phyloP scores from a whole-genome alignment of 2,113 vertebrate species.

The Pipa parva region DNA sequence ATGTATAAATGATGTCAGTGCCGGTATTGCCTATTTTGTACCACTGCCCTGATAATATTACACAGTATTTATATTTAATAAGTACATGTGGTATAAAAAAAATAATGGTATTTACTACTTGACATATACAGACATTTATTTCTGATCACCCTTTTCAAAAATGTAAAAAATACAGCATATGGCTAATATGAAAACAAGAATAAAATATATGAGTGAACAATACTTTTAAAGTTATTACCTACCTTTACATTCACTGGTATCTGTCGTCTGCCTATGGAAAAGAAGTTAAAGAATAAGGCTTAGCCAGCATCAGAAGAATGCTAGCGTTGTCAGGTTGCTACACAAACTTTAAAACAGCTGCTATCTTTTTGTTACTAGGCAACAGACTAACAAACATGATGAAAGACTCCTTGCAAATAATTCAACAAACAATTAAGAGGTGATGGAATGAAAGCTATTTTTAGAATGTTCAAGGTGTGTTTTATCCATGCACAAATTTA shows the following conservation, averaged over 20 bases:
- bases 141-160: too few relatives aligned
- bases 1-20: too few relatives aligned
- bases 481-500: too few relatives aligned
- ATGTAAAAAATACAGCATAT: too few relatives aligned
- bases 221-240: not conserved
- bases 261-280: not conserved
- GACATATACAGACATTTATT: too few relatives aligned
- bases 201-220: not conserved
- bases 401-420: not conserved
- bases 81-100: too few relatives aligned
- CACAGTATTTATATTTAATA: too few relatives aligned
- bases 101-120: too few relatives aligned
- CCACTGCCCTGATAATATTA: too few relatives aligned
- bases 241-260: not conserved
- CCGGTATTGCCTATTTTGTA: too few relatives aligned
- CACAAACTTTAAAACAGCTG: constrained; percentile 15
- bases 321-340: constrained; percentile 12
- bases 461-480: not conserved
- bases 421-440: not conserved
- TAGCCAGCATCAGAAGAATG: constrained; percentile 12
- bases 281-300: not conserved
- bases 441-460: not conserved
- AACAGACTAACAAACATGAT: constrained; percentile 38
- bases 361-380: constrained; percentile 21
- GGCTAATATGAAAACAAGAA: not conserved